Conservation (phyloP, 2,797 vertebrate species). For the Tragelaphus eurycerus region DNA sequence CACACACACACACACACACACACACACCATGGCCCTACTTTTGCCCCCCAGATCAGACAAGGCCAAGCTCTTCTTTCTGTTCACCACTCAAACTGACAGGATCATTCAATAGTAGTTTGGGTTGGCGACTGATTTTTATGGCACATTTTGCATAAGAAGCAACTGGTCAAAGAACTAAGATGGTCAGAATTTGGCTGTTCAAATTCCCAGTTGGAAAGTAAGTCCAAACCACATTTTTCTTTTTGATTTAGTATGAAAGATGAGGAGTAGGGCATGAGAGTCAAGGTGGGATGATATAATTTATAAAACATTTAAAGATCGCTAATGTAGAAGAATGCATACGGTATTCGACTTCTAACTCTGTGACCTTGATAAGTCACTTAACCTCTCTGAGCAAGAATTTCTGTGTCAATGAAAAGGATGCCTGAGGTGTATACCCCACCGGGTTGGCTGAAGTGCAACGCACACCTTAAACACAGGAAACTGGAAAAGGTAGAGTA, state of each 20-base stretch:
- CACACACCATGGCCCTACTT: neutral
- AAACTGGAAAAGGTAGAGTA: neutral
- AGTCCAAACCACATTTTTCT: neutral
- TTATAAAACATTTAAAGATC: neutral
- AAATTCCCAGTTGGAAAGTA: neutral
- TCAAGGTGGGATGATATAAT: neutral
- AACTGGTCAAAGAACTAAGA: neutral
- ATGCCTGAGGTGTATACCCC: neutral
- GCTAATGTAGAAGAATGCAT: neutral
- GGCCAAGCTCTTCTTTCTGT: neutral
- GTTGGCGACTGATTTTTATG: neutral
- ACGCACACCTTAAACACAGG: neutral
- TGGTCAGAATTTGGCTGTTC: neutral
- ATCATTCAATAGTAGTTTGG: neutral
- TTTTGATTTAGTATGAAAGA: neutral
- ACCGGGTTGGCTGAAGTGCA: neutral
- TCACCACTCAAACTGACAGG: neutral
- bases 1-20: accelerated
- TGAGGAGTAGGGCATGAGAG: neutral
- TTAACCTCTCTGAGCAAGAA: neutral
- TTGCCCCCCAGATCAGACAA: neutral
- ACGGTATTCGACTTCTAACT: neutral
- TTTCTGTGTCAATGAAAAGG: neutral
- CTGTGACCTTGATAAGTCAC: neutral
- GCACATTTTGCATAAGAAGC: neutral